phyloP scores from a whole-genome alignment of 2,797 vertebrate species.

The Lepilemur septentrionalis region DNA sequence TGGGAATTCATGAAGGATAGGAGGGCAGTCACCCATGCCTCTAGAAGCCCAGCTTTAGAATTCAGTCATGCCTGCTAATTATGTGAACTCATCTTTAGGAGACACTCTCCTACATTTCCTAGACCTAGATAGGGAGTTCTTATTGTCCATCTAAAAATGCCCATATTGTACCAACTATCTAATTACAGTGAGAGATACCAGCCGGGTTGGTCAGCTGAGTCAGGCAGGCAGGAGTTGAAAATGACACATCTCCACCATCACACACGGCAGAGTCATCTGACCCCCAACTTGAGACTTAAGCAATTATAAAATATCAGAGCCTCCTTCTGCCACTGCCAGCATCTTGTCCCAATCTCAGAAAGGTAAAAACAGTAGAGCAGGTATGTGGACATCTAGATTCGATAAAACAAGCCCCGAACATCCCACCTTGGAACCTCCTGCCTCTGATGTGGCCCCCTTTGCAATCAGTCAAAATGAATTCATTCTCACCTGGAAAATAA shows the following conservation, averaged over 20 bases:
- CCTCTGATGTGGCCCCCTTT: not conserved
- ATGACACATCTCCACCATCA: not conserved
- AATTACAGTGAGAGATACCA: conserved; percentile 28
- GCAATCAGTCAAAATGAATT: not conserved
- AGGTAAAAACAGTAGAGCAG: conserved; percentile 57
- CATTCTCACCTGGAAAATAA: conserved; percentile 21
- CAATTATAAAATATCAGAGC: conserved; percentile 31
- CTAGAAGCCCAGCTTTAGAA: not conserved
- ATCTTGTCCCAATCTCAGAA: not conserved
- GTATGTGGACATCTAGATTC: not conserved
- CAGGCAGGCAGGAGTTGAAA: conserved; percentile 11
- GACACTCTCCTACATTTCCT: not conserved
- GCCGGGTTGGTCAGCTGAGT: not conserved
- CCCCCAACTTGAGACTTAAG: conserved; percentile 37
- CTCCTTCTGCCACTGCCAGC: not conserved
- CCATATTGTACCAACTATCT: not conserved
- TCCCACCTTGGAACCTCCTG: not conserved
- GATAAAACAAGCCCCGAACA: not conserved
- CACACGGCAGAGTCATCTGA: not conserved
- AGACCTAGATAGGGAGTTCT: not conserved
- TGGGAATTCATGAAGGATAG: not conserved
- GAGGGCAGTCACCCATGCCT: not conserved
- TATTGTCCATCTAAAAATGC: not conserved
- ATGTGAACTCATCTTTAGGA: not conserved
- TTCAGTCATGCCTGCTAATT: not conserved